Conservation (phyloP, 2,888 invertebrate species). For the Apodemia duryi region DNA sequence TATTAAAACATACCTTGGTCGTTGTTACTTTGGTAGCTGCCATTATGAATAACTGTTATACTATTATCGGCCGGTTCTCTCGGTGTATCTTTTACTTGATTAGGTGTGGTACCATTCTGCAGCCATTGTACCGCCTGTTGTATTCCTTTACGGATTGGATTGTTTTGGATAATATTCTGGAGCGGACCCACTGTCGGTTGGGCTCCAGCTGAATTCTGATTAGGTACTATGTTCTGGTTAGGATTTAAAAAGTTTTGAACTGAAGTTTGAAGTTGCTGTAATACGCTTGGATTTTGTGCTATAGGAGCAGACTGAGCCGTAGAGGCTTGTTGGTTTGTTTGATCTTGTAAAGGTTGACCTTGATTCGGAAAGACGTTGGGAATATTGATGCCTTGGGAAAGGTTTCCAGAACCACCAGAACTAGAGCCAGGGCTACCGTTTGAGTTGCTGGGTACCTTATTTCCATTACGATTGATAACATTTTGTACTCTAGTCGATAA, state of each 20-base stretch:
- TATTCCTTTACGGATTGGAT: constrained; percentile 46
- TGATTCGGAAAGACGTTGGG: neutral
- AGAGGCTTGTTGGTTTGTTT: neutral
- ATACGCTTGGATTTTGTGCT: neutral
- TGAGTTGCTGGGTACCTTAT: neutral
- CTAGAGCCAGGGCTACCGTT: neutral
- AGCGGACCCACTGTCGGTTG: constrained; percentile 37
- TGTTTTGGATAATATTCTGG: constrained; percentile 45
- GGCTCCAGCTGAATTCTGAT: neutral
- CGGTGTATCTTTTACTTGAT: constrained; percentile 43
- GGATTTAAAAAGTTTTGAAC: neutral
- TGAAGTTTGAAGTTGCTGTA: neutral
- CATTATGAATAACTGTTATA: constrained; percentile 35
- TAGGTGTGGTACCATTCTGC: constrained; percentile 42
- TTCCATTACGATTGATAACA: neutral
- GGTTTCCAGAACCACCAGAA: neutral
- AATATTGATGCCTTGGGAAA: neutral
- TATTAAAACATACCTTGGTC: constrained; percentile 22
- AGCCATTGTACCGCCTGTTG: constrained; percentile 45
- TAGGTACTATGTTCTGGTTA: neutral
- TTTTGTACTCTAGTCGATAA: neutral
- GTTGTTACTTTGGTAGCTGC: constrained; percentile 30
- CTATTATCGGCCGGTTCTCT: constrained; percentile 15
- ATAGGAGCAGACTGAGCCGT: neutral
- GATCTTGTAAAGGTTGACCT: neutral